A percentile compares a stretch with the other conserved stretches of the same genome.
Evolutionary conservation across 2,797 vertebrate species (phyloP).

Genomic region (Melanotaenia pygmaea): DNA sequence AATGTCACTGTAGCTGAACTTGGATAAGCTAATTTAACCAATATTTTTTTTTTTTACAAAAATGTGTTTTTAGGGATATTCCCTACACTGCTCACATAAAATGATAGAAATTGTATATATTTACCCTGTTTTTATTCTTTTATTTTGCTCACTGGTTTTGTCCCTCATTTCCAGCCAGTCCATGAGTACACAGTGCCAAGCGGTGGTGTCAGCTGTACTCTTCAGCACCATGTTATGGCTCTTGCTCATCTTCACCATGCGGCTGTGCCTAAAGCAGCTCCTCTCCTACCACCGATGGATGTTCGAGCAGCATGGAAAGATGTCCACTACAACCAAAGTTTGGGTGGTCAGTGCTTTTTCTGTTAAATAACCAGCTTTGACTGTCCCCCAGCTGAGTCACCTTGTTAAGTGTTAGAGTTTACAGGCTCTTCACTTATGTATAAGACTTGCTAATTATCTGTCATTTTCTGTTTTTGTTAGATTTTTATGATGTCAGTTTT

Average conservation of each 20-base stretch:
- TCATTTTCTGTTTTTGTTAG: neutral
- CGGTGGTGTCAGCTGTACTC: constrained; percentile 86
- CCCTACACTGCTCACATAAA: too few species aligned
- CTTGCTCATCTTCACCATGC: constrained; percentile 91
- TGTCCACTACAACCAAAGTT: constrained; percentile 90
- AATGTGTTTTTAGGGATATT: neutral
- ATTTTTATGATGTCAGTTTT: neutral
- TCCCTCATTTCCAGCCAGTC: constrained; percentile 77
- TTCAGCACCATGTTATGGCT: constrained; percentile 93
- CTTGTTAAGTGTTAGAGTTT: neutral
- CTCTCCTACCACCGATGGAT: constrained; percentile 94
- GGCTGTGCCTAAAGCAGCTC: constrained; percentile 89
- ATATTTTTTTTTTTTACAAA: too few species aligned
- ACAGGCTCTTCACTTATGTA: neutral
- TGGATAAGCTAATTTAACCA: too few species aligned
- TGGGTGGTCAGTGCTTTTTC: constrained; percentile 87
- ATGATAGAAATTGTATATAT: neutral
- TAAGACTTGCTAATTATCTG: neutral
- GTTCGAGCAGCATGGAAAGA: constrained; percentile 87
- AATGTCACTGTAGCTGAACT: too few species aligned
- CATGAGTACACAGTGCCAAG: constrained; percentile 85
- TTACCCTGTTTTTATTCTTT: neutral
- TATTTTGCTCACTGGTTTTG: neutral
- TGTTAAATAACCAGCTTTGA: neutral
- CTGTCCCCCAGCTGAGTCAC: neutral